Conservation (phyloP, 2,888 invertebrate genomes). For the Drosophila differens region DNA sequence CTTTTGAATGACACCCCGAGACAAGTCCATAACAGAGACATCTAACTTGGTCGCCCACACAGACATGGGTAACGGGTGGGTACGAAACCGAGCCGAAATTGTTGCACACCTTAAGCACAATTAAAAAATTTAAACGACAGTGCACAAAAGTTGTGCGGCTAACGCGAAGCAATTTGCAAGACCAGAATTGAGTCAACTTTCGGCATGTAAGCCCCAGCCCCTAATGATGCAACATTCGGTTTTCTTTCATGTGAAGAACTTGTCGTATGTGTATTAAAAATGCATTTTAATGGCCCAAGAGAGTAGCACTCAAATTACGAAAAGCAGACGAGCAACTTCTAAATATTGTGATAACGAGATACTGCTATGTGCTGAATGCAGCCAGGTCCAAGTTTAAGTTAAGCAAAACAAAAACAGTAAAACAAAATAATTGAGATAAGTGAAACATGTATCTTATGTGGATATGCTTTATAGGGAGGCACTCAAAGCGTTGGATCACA, state of each 20-base stretch:
- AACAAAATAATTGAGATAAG: constrained; percentile 6
- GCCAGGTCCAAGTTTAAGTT: constrained; percentile 34
- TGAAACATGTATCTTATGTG: constrained; percentile 2
- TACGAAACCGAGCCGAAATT: constrained; percentile 20
- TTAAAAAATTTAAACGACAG: constrained; percentile 56
- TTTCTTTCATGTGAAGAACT: constrained; percentile 17
- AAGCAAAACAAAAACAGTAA: constrained; percentile 13
- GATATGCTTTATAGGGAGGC: not conserved
- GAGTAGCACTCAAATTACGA: constrained; percentile 50
- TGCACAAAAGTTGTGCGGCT: constrained; percentile 47
- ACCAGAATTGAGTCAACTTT: constrained; percentile 31
- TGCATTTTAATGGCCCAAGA: constrained; percentile 52
- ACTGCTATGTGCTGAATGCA: constrained; percentile 8
- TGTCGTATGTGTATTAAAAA: constrained; percentile 33
- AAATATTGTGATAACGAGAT: constrained; percentile 49
- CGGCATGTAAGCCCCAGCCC: constrained; percentile 20
- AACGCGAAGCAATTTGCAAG: constrained; percentile 40
- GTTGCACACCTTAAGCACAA: constrained; percentile 43
- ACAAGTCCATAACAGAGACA: constrained; percentile 27
- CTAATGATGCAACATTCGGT: constrained; percentile 53
- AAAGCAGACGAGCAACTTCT: constrained; percentile 6
- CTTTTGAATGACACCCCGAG: constrained; percentile 52
- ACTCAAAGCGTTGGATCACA: not conserved
- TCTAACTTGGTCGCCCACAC: not conserved
- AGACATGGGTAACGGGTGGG: not conserved